Percentiles rank a stretch among this genome's conserved stretches.
Evolutionary conservation across 2,113 vertebrate genomes (phyloP).

Genomic region (Lophochroa leadbeateri): DNA sequence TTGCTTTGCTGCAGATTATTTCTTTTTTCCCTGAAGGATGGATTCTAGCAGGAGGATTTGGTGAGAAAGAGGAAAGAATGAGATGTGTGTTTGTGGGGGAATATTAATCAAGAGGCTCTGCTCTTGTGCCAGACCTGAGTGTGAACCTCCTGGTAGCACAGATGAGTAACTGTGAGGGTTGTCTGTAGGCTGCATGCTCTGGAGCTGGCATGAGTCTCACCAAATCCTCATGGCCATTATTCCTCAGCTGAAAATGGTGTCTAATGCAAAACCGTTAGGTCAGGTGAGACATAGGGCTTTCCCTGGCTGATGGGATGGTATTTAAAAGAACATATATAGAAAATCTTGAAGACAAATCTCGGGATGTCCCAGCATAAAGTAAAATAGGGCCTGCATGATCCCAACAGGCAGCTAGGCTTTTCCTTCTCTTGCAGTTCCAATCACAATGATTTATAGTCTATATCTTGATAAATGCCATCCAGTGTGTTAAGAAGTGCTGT

Average conservation of each 20-base stretch:
- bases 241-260: neutral
- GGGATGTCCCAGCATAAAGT: neutral
- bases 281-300: neutral
- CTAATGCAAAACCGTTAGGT: neutral
- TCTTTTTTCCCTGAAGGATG: neutral
- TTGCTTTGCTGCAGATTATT: neutral
- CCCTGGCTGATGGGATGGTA: neutral
- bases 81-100: neutral
- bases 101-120: neutral
- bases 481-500: neutral
- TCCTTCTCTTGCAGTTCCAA: neutral
- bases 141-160: neutral
- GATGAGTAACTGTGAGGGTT: neutral
- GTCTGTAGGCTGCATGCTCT: neutral
- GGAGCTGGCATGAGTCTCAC: neutral
- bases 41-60: neutral
- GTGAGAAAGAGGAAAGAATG: neutral
- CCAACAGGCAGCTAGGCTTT: neutral
- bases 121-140: neutral
- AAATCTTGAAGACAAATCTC: neutral
- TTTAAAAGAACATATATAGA: neutral
- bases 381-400: neutral
- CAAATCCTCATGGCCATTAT: neutral
- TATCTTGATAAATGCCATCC: slow-evolving; percentile 1
- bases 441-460: neutral